Evolutionary conservation across 2,113 vertebrate species (phyloP).

Genomic region (Malurus elegans): DNA sequence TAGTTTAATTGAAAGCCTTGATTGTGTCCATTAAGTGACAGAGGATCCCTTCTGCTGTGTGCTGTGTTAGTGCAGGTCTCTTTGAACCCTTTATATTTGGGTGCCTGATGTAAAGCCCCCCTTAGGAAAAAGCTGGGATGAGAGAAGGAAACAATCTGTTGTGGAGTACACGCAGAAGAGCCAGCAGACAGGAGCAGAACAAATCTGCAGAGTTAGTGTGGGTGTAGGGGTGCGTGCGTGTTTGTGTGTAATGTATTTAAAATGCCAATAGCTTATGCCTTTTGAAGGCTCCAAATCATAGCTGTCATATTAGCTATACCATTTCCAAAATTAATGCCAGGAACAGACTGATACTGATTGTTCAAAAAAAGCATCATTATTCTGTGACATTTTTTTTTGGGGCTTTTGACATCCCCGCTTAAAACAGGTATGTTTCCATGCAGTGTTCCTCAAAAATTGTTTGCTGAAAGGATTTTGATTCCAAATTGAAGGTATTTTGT

Average conservation of each 20-base stretch:
- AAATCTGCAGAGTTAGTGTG: slow-evolving; percentile 40
- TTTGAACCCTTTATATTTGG: neutral
- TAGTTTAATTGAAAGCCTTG: slow-evolving; percentile 21
- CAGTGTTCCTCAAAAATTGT: neutral
- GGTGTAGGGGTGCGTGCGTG: slow-evolving; percentile 46
- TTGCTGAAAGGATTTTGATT: neutral
- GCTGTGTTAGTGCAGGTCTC: neutral
- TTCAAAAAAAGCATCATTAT: slow-evolving; percentile 33
- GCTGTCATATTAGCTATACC: slow-evolving; percentile 52
- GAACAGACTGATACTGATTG: slow-evolving; percentile 42
- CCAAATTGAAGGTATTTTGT: neutral
- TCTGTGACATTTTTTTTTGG: neutral
- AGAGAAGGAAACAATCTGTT: slow-evolving; percentile 20
- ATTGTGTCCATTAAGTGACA: neutral
- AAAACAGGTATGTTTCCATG: slow-evolving; percentile 17
- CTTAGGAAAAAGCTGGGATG: neutral
- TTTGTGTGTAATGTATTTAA: slow-evolving; percentile 50
- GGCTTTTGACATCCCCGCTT: neutral
- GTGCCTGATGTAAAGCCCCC: neutral
- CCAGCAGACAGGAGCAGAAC: slow-evolving; percentile 46
- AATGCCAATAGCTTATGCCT: slow-evolving; percentile 58
- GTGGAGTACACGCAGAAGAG: neutral
- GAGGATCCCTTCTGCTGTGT: slow-evolving; percentile 1
- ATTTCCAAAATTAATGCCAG: slow-evolving; percentile 50
- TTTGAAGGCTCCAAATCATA: slow-evolving; percentile 57